phyloP scores from a whole-genome alignment of 2,888 invertebrate genomes.

The Mesodorylaimus sp. region DNA sequence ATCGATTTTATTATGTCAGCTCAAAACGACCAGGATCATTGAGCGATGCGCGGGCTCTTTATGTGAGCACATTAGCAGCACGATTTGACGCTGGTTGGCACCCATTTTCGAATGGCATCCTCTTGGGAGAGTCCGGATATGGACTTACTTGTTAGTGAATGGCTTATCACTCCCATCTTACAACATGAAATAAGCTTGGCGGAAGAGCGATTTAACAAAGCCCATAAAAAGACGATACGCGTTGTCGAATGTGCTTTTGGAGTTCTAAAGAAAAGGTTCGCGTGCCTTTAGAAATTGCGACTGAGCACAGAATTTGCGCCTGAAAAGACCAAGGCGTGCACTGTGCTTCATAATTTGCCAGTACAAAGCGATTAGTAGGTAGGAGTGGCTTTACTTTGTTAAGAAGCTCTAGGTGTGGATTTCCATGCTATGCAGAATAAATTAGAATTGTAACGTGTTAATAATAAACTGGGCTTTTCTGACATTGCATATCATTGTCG shows the following conservation, averaged over 20 bases:
- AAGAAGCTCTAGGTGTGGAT: too few species aligned
- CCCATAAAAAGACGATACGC: not conserved
- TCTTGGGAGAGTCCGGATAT: slow-evolving; percentile 4
- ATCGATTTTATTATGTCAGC: not conserved
- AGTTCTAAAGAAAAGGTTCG: not conserved
- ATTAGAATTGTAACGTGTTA: too few species aligned
- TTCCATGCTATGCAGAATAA: too few species aligned
- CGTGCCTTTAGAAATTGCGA: not conserved
- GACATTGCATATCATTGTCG: too few species aligned
- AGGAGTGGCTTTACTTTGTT: too few species aligned
- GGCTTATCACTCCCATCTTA: not conserved
- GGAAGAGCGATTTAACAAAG: not conserved
- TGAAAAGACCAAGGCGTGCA: not conserved
- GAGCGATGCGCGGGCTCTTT: not conserved
- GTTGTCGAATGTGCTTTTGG: slow-evolving; percentile 1
- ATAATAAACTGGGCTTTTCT: too few species aligned
- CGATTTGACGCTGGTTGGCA: not conserved
- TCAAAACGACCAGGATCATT: not conserved
- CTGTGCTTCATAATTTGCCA: too few species aligned
- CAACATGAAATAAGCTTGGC: not conserved
- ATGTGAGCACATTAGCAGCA: not conserved
- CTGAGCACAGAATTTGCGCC: not conserved
- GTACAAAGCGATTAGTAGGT: too few species aligned
- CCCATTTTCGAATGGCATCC: not conserved
- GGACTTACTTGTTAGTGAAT: not conserved